These are phyloP conservation scores for Corythoichthys haematopterus DNA, from an alignment of 2,113 vertebrate species.

Conservation along the genomic window DNA sequence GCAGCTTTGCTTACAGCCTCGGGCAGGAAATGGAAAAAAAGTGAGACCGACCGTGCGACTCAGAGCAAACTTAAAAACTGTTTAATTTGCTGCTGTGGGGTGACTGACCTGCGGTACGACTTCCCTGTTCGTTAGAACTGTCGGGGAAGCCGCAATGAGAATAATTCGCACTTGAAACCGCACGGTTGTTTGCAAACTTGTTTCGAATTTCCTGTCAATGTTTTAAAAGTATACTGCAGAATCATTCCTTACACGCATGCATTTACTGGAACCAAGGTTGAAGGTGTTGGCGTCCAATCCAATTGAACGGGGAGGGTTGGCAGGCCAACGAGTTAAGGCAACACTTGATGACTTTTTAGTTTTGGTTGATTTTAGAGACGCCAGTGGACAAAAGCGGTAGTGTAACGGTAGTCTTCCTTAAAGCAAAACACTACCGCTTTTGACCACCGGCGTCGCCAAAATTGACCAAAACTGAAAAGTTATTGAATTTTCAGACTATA, in stretches of 20 bases:
- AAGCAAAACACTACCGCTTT: no score
- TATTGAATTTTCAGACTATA: no score
- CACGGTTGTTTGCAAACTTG: neutral
- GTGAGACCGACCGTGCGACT: neutral
- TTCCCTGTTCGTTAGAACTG: neutral
- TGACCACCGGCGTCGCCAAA: no score
- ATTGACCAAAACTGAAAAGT: no score
- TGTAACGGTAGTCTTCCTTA: no score
- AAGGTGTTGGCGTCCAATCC: no score
- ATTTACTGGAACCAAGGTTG: neutral
- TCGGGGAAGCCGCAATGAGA: neutral
- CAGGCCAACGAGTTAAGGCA: no score
- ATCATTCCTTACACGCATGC: neutral
- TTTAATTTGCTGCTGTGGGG: neutral
- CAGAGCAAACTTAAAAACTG: neutral
- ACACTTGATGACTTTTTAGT: no score
- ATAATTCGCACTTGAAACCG: neutral
- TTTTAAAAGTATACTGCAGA: neutral
- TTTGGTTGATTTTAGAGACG: no score
- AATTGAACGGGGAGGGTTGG: no score
- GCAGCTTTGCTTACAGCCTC: slow-evolving; percentile 30
- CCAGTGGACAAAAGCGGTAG: no score
- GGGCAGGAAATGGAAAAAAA: slow-evolving; percentile 69
- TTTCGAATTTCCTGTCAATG: neutral
- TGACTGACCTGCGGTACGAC: neutral